Conservation (phyloP, 2,113 vertebrate species). For the Anguilla rostrata region DNA sequence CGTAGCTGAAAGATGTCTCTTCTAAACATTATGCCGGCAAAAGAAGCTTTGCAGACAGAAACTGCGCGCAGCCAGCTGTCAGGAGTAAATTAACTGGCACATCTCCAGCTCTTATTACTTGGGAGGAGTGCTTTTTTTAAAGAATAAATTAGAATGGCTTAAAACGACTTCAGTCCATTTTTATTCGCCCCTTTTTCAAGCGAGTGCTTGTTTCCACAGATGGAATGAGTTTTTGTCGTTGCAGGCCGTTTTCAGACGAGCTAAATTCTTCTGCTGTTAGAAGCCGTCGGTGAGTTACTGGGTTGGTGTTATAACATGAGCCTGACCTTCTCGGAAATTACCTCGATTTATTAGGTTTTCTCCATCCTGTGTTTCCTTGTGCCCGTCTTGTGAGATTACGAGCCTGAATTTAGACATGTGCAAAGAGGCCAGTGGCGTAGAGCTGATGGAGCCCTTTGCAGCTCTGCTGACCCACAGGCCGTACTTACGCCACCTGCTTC, state of each 20-base stretch:
- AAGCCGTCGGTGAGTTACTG: background rate
- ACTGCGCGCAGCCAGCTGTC: constrained; percentile 3
- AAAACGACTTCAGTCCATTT: background rate
- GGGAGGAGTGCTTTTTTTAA: background rate
- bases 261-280: background rate
- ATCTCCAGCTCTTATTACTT: background rate
- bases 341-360: background rate
- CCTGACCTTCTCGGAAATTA: too few relatives aligned
- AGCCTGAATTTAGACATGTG: background rate
- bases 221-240: background rate
- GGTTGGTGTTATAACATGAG: background rate
- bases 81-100: background rate
- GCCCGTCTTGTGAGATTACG: background rate
- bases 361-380: background rate
- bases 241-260: background rate
- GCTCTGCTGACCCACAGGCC: background rate
- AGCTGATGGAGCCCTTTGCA: background rate
- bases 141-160: constrained; percentile 2
- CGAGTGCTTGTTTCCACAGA: background rate
- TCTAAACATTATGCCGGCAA: background rate
- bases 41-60: constrained; percentile 6
- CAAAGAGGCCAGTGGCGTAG: background rate
- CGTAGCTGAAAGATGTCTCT: constrained; percentile 2
- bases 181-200: background rate
- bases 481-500: background rate